Base-by-base conservation (phyloP, 2,888 invertebrate genomes). In the Heliconius charithonia region DNA sequence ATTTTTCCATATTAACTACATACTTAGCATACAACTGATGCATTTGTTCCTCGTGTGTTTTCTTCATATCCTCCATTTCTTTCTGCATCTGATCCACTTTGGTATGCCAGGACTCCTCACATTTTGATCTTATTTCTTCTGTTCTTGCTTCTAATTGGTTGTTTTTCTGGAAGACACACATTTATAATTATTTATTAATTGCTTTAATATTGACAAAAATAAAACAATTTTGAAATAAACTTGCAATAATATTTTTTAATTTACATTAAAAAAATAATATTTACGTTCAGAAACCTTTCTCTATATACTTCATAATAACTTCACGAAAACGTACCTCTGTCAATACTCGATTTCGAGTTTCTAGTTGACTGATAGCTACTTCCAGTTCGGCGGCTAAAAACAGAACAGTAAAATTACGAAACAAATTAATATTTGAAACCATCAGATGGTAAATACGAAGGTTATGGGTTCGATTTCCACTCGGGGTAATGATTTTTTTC, bases 11-110 rank as follows among this genome's bases (percentile, higher is more conserved):
- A 51, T 51, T 19, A 3, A 37, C 67, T 65, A 87, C 87, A 88
- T 86, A 97, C 97, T 97, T 97, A 86, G 97, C 97, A 87, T 97
- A 97, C 0, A 98, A 95, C 89, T 97, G 97, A 82, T 97, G 97
- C 94, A 98, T 96, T 88, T 97, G 97, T 85, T 96, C 96, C 83
- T 98, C 97, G 86, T 97, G 96, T 22, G 95, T 96, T 76, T 91
- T 94, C 89, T 95, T 96, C 87, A 95, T 91, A 70, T 94, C 93
- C 19, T 94, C 95, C 29, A 96, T 94, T 86, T 97, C 96, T 74
- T 95, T 95, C 85, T 96, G 95, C 67, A 97, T 87, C 13, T 91
- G 88, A n/a, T 96, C 95, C 80, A 97, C 95, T 86, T 97, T 97
- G 37, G 88, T 89, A 78, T 95, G 93, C 89, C 97, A 96, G 85